A percentile compares a stretch with the other conserved stretches of the same genome.
Conservation (phyloP, 2,888 invertebrate species). For the Vannuccia rotundouncinata region DNA sequence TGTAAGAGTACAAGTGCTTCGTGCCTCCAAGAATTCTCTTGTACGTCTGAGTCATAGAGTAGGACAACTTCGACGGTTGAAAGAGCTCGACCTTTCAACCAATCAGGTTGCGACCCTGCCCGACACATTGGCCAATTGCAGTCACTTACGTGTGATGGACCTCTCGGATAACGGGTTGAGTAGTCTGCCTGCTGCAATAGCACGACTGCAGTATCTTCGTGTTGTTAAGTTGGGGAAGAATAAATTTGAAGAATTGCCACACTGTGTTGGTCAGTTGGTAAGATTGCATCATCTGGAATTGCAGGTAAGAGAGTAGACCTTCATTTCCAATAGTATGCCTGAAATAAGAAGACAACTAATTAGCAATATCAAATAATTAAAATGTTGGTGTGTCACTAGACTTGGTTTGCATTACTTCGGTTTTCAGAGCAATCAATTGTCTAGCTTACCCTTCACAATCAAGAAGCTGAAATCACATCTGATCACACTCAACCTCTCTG, state of each 20-base stretch:
- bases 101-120: constrained; percentile 47
- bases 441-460: constrained; percentile 50
- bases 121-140: constrained; percentile 50
- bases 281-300: constrained; percentile 48
- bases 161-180: constrained; percentile 46
- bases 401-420: no score
- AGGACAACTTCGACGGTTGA: constrained; percentile 34
- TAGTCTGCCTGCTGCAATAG: constrained; percentile 43
- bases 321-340: no score
- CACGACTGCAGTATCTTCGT: neutral
- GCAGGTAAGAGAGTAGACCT: no score
- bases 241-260: constrained; percentile 48
- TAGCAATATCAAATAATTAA: no score
- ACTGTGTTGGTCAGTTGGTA: constrained; percentile 47
- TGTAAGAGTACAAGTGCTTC: constrained; percentile 46
- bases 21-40: constrained; percentile 43
- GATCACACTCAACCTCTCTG: constrained; percentile 46
- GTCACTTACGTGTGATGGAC: constrained; percentile 45
- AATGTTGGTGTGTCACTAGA: no score
- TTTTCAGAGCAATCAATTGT: constrained; percentile 48
- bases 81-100: constrained; percentile 38
- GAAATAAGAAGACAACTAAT: no score
- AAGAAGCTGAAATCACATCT: constrained; percentile 44
- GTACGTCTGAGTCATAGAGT: constrained; percentile 35
- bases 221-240: constrained; percentile 42